These are phyloP conservation scores for Crotophaga sulcirostris DNA, from an alignment of 2,113 vertebrate genomes.

Conservation along the genomic window DNA sequence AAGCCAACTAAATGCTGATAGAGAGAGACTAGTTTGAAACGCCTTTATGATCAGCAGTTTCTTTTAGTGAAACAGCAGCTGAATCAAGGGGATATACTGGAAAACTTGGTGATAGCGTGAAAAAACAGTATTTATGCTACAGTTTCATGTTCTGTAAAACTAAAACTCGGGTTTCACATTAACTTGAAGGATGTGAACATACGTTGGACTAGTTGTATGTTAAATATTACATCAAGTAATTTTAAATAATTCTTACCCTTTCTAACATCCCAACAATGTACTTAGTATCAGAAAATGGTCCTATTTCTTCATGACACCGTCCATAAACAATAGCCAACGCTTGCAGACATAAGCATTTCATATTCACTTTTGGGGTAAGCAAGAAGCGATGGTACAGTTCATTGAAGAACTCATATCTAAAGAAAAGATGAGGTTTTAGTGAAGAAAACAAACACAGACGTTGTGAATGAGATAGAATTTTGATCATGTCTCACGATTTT, in stretches of 20 bases:
- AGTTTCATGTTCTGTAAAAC: neutral
- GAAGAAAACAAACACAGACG: neutral
- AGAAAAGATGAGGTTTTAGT: neutral
- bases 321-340: constrained; percentile 96
- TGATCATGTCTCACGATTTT: constrained; percentile 87
- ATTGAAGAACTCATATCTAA: constrained; percentile 98
- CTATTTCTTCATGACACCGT: constrained; percentile 95
- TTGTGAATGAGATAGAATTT: neutral
- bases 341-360: constrained; percentile 99
- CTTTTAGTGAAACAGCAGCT: neutral
- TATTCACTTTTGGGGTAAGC: constrained; percentile 96
- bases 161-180: neutral
- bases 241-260: constrained; percentile 80
- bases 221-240: neutral
- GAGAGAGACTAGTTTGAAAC: neutral
- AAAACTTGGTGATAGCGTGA: neutral
- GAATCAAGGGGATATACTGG: neutral
- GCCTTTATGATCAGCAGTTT: neutral
- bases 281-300: constrained; percentile 93
- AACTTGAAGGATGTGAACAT: neutral
- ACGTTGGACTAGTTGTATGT: neutral
- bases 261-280: constrained; percentile 98
- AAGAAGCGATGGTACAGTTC: constrained; percentile 98
- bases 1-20: neutral
- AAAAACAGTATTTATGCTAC: neutral